phyloP scores from a whole-genome alignment of 2,113 vertebrate species.

The Lepisosteus oculatus region DNA sequence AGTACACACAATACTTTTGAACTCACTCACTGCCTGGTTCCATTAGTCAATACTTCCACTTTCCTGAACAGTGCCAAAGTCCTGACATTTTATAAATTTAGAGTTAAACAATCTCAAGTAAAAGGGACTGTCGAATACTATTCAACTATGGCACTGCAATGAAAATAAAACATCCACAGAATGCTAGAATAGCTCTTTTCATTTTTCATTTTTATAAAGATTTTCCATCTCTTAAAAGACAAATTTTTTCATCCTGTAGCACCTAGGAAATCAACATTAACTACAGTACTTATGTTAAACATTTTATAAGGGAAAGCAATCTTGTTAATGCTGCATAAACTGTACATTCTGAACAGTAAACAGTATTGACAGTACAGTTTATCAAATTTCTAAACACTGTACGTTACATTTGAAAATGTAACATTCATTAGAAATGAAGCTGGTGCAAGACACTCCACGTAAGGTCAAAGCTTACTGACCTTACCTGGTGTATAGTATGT shows the following conservation, averaged over 20 bases:
- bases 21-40: slow-evolving; percentile 29
- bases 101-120: slow-evolving; percentile 33
- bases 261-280: slow-evolving; percentile 1
- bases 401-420: neutral
- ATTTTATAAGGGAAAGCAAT: neutral
- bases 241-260: slow-evolving; percentile 1
- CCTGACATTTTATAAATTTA: slow-evolving; percentile 29
- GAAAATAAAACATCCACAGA: slow-evolving; percentile 27
- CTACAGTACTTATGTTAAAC: neutral
- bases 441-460: neutral
- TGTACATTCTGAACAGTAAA: neutral
- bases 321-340: neutral
- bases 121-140: slow-evolving; percentile 25
- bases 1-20: slow-evolving; percentile 32
- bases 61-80: slow-evolving; percentile 34
- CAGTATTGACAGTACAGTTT: neutral
- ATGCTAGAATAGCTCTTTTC: slow-evolving; percentile 23
- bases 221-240: neutral
- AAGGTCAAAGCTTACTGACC: neutral
- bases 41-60: slow-evolving; percentile 34
- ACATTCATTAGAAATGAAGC: neutral
- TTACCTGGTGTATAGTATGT: too few relatives aligned
- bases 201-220: slow-evolving; percentile 6
- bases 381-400: neutral
- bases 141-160: slow-evolving; percentile 24